Percentiles rank a stretch among this genome's conserved stretches.
phyloP scores from a whole-genome alignment of 2,888 invertebrate genomes.

The Acrocyrtus sp. region DNA sequence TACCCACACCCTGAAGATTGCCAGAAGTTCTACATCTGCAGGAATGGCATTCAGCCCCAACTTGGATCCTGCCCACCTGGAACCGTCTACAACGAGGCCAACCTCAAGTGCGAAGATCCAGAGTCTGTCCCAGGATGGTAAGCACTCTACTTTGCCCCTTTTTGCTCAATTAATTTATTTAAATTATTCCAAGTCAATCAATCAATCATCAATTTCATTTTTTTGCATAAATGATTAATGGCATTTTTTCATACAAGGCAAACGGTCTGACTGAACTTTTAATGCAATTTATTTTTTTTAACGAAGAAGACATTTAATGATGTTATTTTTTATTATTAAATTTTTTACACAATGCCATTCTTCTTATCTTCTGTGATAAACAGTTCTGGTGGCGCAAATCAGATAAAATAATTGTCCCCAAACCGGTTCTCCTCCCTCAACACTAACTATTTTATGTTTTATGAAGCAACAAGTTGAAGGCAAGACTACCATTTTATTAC shows the following conservation, averaged over 20 bases:
- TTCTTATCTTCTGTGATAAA: slow-evolving; percentile 22
- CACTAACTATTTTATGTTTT: too few species aligned
- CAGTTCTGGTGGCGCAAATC: slow-evolving; percentile 36
- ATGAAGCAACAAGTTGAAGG: too few species aligned
- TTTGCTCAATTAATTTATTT: not conserved
- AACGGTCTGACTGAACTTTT: too few species aligned
- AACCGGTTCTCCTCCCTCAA: slow-evolving; percentile 43
- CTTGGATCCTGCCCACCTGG: slow-evolving; percentile 65
- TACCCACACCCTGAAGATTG: slow-evolving; percentile 65
- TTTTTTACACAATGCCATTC: slow-evolving; percentile 28
- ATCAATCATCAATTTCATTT: slow-evolving; percentile 6
- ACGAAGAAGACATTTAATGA: slow-evolving; percentile 1
- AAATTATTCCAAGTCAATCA: slow-evolving; percentile 5
- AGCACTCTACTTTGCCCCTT: slow-evolving; percentile 39
- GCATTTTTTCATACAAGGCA: too few species aligned
- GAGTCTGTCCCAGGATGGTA: slow-evolving; percentile 65
- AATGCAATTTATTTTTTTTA: too few species aligned
- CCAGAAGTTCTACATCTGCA: slow-evolving; percentile 65
- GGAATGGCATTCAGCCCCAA: slow-evolving; percentile 65
- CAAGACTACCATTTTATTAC: too few species aligned
- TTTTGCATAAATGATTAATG: not conserved
- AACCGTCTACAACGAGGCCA: slow-evolving; percentile 65
- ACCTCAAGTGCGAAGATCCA: slow-evolving; percentile 65
- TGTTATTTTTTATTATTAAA: slow-evolving; percentile 11
- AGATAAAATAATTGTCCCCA: too few species aligned